These are phyloP conservation scores for Anoplophora glabripennis DNA, from an alignment of 1,140 invertebrate species.

Conservation along the genomic window DNA sequence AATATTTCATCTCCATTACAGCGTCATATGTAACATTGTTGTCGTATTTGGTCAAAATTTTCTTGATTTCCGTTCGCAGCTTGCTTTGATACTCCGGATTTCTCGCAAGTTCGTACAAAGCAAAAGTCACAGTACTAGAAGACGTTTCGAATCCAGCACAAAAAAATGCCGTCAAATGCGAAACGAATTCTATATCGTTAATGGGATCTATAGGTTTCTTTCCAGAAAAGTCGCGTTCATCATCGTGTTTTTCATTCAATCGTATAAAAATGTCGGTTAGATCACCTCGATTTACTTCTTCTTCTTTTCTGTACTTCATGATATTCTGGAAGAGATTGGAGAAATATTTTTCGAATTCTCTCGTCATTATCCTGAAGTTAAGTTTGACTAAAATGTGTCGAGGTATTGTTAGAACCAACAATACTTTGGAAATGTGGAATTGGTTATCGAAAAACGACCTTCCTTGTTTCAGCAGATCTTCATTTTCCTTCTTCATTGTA, in stretches of 20 bases:
- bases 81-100: constrained; percentile 52
- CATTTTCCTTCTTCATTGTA: constrained; percentile 49
- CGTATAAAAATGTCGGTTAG: constrained; percentile 20
- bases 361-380: too few species aligned
- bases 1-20: constrained; percentile 54
- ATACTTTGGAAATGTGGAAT: too few species aligned
- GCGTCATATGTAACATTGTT: constrained; percentile 57
- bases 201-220: constrained; percentile 18
- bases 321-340: constrained; percentile 18
- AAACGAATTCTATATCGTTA: constrained; percentile 38
- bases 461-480: constrained; percentile 41
- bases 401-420: too few species aligned
- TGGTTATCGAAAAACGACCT: too few species aligned
- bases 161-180: constrained; percentile 51
- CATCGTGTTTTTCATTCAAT: constrained; percentile 16
- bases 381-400: too few species aligned
- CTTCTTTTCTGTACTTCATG: constrained; percentile 10
- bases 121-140: constrained; percentile 50
- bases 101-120: constrained; percentile 51
- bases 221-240: constrained; percentile 18
- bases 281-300: constrained; percentile 16
- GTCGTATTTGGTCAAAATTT: constrained; percentile 49
- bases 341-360: constrained; percentile 12
- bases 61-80: constrained; percentile 50
- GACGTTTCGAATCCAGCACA: constrained; percentile 57